Percentiles rank a stretch among this genome's conserved stretches.
phyloP scores from a whole-genome alignment of 2,888 invertebrate genomes.

The Mamestra brassicae region DNA sequence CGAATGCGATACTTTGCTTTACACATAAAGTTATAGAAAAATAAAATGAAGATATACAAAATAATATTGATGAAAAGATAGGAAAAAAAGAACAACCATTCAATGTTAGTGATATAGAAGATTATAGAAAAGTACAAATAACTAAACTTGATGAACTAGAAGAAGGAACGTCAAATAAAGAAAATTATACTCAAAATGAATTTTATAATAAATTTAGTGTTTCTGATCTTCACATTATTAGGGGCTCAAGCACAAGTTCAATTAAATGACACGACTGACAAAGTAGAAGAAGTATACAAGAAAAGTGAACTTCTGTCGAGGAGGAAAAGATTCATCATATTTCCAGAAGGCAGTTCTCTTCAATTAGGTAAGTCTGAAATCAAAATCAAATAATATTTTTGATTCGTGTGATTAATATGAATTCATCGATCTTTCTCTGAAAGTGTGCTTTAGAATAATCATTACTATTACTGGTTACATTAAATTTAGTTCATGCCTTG shows the following conservation, averaged over 20 bases:
- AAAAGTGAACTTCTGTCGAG: slow-evolving; percentile 84
- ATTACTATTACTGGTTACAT: too few relatives aligned
- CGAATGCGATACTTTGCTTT: slow-evolving; percentile 46
- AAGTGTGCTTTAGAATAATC: background rate
- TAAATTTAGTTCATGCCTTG: too few relatives aligned
- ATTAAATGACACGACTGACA: slow-evolving; percentile 57
- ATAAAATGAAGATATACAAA: slow-evolving; percentile 5
- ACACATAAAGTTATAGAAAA: slow-evolving; percentile 16
- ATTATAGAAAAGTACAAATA: background rate
- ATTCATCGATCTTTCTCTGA: background rate
- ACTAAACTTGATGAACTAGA: background rate
- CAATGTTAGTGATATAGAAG: background rate
- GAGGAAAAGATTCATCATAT: slow-evolving; percentile 90
- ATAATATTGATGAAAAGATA: background rate
- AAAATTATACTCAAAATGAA: slow-evolving; percentile 40
- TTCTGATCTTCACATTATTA: slow-evolving; percentile 44
- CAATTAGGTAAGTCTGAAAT: slow-evolving; percentile 87
- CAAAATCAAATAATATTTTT: background rate
- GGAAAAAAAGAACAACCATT: background rate
- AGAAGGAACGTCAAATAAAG: background rate
- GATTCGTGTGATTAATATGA: background rate
- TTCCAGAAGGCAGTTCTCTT: slow-evolving; percentile 91
- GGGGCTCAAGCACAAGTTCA: slow-evolving; percentile 39
- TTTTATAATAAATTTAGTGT: slow-evolving; percentile 14
- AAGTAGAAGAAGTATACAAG: slow-evolving; percentile 38